Evolutionary conservation across 2,888 invertebrate species (phyloP).

Genomic region (Melitaea athalia): DNA sequence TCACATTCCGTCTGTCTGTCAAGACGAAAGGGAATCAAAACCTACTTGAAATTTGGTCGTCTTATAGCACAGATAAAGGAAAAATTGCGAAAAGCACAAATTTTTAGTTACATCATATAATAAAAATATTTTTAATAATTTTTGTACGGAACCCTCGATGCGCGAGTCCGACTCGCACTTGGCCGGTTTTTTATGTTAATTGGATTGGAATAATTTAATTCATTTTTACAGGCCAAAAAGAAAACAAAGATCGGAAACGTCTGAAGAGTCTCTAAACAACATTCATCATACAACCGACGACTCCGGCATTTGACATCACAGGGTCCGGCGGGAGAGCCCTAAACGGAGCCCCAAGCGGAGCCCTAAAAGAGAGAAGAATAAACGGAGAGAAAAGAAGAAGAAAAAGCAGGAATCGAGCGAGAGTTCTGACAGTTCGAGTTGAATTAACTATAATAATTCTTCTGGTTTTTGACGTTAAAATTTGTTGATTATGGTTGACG

Average conservation of each 20-base stretch:
- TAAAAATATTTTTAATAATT: no score
- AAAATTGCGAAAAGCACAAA: no score
- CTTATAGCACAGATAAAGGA: no score
- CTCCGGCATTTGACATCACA: slow-evolving; percentile 79
- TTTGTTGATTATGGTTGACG: slow-evolving; percentile 16
- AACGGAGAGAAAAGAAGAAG: slow-evolving; percentile 58
- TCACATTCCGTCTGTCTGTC: no score
- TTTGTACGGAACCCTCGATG: no score
- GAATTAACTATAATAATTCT: slow-evolving; percentile 45
- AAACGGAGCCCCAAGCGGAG: slow-evolving; percentile 58
- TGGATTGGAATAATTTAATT: neutral
- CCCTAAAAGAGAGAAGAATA: slow-evolving; percentile 52
- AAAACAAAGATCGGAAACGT: slow-evolving; percentile 70
- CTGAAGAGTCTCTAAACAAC: slow-evolving; percentile 72
- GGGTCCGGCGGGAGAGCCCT: slow-evolving; percentile 70
- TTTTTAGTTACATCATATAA: no score
- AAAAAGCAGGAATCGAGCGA: slow-evolving; percentile 60
- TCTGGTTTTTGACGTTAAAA: slow-evolving; percentile 15
- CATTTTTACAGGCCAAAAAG: slow-evolving; percentile 58
- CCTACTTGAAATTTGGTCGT: no score
- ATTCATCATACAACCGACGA: slow-evolving; percentile 76
- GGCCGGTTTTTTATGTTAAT: no score
- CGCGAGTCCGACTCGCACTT: no score
- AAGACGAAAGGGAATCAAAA: no score
- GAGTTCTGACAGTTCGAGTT: slow-evolving; percentile 68